These are phyloP conservation scores for Todiramphus chloris DNA, from an alignment of 2,113 vertebrate species.

Conservation along the genomic window DNA sequence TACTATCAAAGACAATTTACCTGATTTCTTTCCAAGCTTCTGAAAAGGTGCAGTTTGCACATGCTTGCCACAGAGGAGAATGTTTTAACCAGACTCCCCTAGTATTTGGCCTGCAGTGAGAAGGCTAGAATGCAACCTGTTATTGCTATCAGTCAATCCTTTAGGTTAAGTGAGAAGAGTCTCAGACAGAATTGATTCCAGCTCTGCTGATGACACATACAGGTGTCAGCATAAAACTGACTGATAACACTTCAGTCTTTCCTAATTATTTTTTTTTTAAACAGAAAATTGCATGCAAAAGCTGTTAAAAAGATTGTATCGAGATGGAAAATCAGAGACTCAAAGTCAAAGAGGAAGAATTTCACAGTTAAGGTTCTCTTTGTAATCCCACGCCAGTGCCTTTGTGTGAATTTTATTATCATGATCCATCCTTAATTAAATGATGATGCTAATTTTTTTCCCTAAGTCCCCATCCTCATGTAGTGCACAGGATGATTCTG, in stretches of 20 bases:
- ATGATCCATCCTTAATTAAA: constrained; percentile 59
- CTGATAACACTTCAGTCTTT: neutral
- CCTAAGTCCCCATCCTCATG: constrained; percentile 37
- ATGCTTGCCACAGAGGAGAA: neutral
- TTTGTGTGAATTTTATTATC: constrained; percentile 22
- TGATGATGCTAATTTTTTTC: constrained; percentile 41
- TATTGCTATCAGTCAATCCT: neutral
- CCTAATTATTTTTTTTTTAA: neutral
- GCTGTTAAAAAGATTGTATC: neutral
- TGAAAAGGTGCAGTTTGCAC: neutral
- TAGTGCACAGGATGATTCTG: neutral
- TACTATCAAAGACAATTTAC: neutral
- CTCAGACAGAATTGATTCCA: neutral
- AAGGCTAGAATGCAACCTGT: neutral
- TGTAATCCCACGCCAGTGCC: neutral
- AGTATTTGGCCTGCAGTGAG: neutral
- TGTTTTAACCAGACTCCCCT: neutral
- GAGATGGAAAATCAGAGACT: neutral
- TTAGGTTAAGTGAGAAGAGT: neutral
- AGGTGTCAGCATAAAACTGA: neutral
- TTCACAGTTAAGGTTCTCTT: neutral
- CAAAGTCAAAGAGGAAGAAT: neutral
- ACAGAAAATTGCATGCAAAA: neutral
- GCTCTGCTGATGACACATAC: neutral
- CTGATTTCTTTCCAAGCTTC: neutral